Percentiles rank a stretch among this genome's conserved stretches.
Conservation (phyloP, 2,113 vertebrate genomes). For the Neodon shergylaensis region DNA sequence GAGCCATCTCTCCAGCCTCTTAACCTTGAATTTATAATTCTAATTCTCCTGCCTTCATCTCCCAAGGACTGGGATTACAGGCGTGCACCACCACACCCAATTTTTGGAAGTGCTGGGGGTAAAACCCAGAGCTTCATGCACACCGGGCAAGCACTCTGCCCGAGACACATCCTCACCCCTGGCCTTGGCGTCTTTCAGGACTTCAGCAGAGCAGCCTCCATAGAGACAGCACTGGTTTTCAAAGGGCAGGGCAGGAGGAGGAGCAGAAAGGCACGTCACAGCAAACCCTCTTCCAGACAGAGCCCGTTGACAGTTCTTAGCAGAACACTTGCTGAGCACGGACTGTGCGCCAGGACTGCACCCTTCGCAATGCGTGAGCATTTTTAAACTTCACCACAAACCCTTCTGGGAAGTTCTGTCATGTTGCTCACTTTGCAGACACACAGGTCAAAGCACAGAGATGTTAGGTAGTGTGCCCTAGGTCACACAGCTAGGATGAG, state of each 20-base stretch:
- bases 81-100: neutral
- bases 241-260: neutral
- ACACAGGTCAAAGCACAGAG: neutral
- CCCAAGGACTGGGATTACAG: neutral
- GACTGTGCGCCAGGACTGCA: neutral
- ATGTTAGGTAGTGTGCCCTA: neutral
- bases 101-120: neutral
- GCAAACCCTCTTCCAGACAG: neutral
- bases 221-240: neutral
- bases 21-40: neutral
- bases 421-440: neutral
- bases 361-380: fast-evolving
- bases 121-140: neutral
- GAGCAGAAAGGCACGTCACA: neutral
- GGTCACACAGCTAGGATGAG: neutral
- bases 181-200: neutral
- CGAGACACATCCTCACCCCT: fast-evolving
- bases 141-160: neutral
- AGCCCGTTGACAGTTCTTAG: neutral
- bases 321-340: neutral
- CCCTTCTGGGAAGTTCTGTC: neutral
- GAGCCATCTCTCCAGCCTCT: neutral
- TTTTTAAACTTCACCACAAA: neutral
- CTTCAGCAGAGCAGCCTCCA: neutral
- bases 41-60: neutral